Conservation (phyloP, 2,888 invertebrate species). For the Strigamia transsilvanica region DNA sequence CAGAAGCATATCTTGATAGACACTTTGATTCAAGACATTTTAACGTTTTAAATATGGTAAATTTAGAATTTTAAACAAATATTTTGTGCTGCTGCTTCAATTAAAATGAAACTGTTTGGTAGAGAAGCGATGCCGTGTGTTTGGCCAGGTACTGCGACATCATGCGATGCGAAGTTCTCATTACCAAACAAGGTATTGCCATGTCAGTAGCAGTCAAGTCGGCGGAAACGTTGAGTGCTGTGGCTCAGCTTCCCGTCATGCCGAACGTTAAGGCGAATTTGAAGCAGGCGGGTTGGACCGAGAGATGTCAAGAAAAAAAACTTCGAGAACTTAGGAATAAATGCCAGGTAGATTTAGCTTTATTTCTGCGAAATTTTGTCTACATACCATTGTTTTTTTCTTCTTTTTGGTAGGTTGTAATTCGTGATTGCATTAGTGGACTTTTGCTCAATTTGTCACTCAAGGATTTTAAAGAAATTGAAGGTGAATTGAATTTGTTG, state of each 20-base stretch:
- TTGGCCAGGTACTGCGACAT: constrained; percentile 95
- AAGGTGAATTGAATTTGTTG: constrained; percentile 70
- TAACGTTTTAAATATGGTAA: constrained; percentile 82
- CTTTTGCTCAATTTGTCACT: constrained; percentile 80
- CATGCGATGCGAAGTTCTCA: constrained; percentile 90
- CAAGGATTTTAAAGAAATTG: constrained; percentile 85
- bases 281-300: constrained; percentile 65
- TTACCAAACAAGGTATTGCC: constrained; percentile 54
- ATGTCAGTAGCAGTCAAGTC: constrained; percentile 5
- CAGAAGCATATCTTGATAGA: constrained; percentile 83
- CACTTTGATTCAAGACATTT: constrained; percentile 90
- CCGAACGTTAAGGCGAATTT: constrained; percentile 51
- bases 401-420: constrained; percentile 68
- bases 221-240: constrained; percentile 9
- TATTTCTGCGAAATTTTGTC: not conserved
- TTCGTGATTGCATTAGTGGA: constrained; percentile 83
- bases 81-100: not conserved
- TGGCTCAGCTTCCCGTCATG: constrained; percentile 32
- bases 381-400: constrained; percentile 57
- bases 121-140: constrained; percentile 93
- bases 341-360: constrained; percentile 59
- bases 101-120: constrained; percentile 57
- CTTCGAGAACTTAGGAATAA: constrained; percentile 60
- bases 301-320: constrained; percentile 62
- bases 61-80: constrained; percentile 9